Conservation (phyloP, 64 coral and sea anemone genomes). For the Pocillopora damicornis region DNA sequence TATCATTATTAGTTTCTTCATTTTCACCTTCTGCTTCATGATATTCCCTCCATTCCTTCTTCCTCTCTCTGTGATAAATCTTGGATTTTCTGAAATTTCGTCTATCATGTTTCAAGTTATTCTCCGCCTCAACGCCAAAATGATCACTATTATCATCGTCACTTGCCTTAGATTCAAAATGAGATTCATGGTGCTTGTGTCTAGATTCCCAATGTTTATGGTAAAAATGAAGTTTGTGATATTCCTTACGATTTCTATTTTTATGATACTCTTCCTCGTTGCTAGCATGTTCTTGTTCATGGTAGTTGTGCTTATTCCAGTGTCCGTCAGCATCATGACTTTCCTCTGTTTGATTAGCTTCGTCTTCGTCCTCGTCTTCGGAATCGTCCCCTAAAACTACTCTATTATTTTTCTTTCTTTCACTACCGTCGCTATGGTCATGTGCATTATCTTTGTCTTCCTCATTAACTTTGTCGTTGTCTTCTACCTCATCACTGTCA, state of each 20-base stretch:
- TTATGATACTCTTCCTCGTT: background rate
- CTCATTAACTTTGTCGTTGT: background rate
- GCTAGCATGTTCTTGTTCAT: background rate
- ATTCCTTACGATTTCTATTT: background rate
- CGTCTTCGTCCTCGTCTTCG: slow-evolving; percentile 33
- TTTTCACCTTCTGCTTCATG: background rate
- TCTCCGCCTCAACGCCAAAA: background rate
- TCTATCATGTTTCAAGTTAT: background rate
- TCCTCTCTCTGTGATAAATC: background rate
- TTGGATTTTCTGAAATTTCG: slow-evolving; percentile 13
- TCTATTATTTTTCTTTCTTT: slow-evolving; percentile 11
- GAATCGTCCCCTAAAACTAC: slow-evolving; percentile 84
- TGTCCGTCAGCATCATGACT: background rate
- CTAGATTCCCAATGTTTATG: background rate
- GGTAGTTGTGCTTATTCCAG: background rate
- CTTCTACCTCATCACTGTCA: background rate
- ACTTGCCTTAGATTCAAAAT: background rate
- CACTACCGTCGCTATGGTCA: background rate
- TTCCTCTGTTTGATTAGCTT: slow-evolving; percentile 15
- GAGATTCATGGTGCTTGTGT: background rate
- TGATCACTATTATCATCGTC: background rate
- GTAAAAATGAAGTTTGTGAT: background rate
- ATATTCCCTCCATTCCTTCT: background rate
- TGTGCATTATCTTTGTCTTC: slow-evolving; percentile 11
- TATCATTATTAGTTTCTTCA: background rate